These are phyloP conservation scores for Apteryx owenii DNA, from an alignment of 2,113 vertebrate genomes.

Conservation along the genomic window DNA sequence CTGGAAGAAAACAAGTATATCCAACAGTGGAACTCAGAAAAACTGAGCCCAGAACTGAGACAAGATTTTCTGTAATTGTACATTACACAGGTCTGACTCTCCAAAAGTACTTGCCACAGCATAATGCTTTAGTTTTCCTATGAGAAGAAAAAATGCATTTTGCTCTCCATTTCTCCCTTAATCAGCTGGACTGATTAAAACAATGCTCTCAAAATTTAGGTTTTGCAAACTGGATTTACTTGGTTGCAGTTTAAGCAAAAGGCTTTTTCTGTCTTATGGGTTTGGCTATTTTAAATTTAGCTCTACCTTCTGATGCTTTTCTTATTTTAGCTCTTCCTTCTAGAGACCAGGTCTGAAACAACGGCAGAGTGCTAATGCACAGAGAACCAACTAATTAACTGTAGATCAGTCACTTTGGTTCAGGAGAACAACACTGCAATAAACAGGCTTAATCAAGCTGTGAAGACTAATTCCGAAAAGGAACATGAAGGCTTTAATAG, in stretches of 20 bases:
- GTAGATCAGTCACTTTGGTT: neutral
- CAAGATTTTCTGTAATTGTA: too few species aligned
- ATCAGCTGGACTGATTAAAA: neutral
- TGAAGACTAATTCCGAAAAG: neutral
- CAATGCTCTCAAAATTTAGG: neutral
- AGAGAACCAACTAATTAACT: neutral
- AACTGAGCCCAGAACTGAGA: too few species aligned
- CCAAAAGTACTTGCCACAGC: too few species aligned
- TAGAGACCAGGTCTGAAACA: neutral
- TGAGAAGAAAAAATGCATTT: neutral
- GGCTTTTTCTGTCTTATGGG: neutral
- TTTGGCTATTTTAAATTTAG: too few species aligned
- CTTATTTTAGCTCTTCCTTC: neutral
- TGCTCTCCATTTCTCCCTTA: neutral
- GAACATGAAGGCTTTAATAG: neutral
- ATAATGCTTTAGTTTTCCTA: too few species aligned
- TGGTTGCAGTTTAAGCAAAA: neutral
- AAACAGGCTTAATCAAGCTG: neutral
- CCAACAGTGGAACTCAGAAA: neutral
- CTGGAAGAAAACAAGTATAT: conserved; percentile 1
- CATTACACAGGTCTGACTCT: too few species aligned
- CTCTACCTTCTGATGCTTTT: neutral
- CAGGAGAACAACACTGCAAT: neutral
- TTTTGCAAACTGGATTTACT: neutral
- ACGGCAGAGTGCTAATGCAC: neutral